Conservation (phyloP, 2,888 invertebrate genomes). For the Thyatira batis region DNA sequence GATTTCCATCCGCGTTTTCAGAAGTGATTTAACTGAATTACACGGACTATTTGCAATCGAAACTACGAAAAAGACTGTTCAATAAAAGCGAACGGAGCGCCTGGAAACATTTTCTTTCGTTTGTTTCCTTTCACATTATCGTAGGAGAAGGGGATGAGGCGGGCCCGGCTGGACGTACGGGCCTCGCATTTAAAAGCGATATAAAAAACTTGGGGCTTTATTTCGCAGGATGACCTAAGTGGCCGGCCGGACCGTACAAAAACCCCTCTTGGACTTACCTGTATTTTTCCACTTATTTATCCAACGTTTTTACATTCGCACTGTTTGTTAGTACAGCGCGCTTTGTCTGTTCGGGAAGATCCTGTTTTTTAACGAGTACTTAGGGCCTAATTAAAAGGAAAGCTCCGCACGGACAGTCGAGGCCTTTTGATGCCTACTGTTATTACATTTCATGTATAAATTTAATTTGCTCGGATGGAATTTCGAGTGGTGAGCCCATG, state of each 20-base stretch:
- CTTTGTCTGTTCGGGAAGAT: constrained; percentile 79
- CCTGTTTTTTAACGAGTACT: constrained; percentile 82
- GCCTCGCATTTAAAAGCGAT: constrained; percentile 80
- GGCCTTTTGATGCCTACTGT: constrained; percentile 79
- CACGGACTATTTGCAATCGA: constrained; percentile 79
- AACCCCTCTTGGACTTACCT: constrained; percentile 81
- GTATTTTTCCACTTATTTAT: constrained; percentile 83
- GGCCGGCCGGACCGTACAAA: constrained; percentile 79
- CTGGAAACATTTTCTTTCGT: constrained; percentile 80
- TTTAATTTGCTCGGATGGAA: constrained; percentile 77
- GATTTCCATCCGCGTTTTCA: constrained; percentile 54
- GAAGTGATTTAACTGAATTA: constrained; percentile 71
- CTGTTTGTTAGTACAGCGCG: constrained; percentile 74
- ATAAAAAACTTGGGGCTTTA: constrained; percentile 80
- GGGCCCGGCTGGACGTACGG: constrained; percentile 69
- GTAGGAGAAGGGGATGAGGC: constrained; percentile 71
- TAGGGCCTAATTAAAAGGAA: constrained; percentile 82
- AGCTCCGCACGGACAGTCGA: constrained; percentile 75
- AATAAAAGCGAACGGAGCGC: constrained; percentile 74
- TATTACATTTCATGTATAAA: constrained; percentile 79
- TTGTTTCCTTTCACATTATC: constrained; percentile 80
- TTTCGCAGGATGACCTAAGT: constrained; percentile 82
- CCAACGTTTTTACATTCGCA: constrained; percentile 79
- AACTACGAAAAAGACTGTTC: constrained; percentile 71
- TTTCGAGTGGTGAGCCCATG: constrained; percentile 65